These are phyloP conservation scores for Tichodroma muraria DNA, from an alignment of 2,113 vertebrate genomes.

Conservation along the genomic window DNA sequence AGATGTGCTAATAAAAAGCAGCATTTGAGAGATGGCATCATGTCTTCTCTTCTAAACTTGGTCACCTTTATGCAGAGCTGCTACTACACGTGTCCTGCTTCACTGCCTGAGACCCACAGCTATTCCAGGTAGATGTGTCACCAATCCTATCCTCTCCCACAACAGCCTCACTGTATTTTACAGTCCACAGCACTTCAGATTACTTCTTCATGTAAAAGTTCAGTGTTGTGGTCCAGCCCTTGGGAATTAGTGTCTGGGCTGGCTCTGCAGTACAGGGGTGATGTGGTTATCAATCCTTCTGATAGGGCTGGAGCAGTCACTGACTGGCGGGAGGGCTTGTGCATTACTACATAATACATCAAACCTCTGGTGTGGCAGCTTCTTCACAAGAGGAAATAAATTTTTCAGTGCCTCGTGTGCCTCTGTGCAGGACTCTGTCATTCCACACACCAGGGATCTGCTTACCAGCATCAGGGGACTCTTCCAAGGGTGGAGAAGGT, in stretches of 20 bases:
- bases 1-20: neutral
- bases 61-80: neutral
- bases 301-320: neutral
- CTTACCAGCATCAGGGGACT: neutral
- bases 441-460: accelerated
- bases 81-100: neutral
- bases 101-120: neutral
- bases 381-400: neutral
- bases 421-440: neutral
- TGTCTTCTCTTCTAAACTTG: neutral
- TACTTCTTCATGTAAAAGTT: neutral
- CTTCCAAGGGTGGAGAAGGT: neutral
- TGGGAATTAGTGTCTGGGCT: neutral
- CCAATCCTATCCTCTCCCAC: neutral
- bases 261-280: neutral
- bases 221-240: neutral
- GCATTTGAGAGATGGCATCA: neutral
- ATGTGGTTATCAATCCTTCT: conserved; percentile 12
- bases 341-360: neutral
- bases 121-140: neutral
- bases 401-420: neutral
- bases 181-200: neutral
- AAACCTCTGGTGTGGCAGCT: neutral
- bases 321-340: neutral
- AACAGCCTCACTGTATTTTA: neutral